These are phyloP conservation scores for Geotrypetes seraphini DNA, from an alignment of 2,797 vertebrate genomes.

Conservation along the genomic window DNA sequence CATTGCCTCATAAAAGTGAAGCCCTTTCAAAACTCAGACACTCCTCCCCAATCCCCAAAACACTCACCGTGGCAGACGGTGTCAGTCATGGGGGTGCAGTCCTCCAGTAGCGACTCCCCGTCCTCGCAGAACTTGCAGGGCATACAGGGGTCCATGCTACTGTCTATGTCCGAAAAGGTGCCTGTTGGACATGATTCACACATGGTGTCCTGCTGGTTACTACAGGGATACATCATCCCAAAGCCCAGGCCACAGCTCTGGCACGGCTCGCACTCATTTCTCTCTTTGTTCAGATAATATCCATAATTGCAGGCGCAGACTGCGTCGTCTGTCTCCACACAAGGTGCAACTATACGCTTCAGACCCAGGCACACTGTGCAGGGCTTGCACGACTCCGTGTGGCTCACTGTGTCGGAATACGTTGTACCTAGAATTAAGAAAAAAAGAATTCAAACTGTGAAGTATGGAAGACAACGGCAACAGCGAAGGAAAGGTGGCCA, in stretches of 20 bases:
- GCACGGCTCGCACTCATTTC: conserved; percentile 57
- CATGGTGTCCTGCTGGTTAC: conserved; percentile 63
- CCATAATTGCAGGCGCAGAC: conserved; percentile 78
- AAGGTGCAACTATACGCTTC: conserved; percentile 82
- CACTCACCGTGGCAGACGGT: conserved; percentile 69
- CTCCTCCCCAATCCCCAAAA: not conserved
- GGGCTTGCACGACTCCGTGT: conserved; percentile 65
- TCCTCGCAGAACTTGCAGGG: conserved; percentile 90
- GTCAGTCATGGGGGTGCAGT: conserved; percentile 63
- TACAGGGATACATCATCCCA: conserved; percentile 70
- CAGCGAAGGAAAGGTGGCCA: not conserved
- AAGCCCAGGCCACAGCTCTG: conserved; percentile 66
- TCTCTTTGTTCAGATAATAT: conserved; percentile 49
- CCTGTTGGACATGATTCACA: conserved; percentile 79
- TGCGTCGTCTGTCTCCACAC: conserved; percentile 87
- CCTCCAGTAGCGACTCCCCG: conserved; percentile 47
- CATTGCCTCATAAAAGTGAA: too few species aligned
- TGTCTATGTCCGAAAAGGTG: conserved; percentile 82
- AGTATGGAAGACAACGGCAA: rapidly evolving
- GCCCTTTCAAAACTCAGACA: too few species aligned
- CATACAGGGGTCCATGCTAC: conserved; percentile 85
- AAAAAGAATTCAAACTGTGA: not conserved
- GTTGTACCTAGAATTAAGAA: conserved; percentile 67
- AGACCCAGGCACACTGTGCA: conserved; percentile 78
- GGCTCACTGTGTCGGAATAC: conserved; percentile 79